phyloP scores from a whole-genome alignment of 2,113 vertebrate genomes.

The Ancistrus triradiatus region DNA sequence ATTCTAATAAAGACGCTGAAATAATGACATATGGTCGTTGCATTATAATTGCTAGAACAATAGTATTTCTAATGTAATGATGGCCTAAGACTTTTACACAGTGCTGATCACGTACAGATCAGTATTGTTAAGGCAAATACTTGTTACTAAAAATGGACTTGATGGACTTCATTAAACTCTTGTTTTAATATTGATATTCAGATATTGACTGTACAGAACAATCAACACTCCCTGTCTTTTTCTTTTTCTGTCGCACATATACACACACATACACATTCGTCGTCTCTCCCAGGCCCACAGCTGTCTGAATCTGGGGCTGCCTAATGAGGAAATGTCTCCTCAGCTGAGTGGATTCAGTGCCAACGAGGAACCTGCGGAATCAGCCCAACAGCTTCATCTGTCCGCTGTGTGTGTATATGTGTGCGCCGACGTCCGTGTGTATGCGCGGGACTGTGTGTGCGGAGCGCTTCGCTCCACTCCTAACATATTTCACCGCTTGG shows the following conservation, averaged over 20 bases:
- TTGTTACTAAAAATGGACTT: too few relatives aligned
- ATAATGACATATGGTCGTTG: too few relatives aligned
- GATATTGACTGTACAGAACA: not conserved
- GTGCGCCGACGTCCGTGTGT: slow-evolving; percentile 41
- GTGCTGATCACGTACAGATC: too few relatives aligned
- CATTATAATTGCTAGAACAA: too few relatives aligned
- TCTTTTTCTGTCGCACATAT: slow-evolving; percentile 39
- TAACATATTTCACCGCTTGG: slow-evolving; percentile 64
- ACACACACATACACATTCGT: slow-evolving; percentile 43
- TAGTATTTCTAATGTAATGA: too few relatives aligned
- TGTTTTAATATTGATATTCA: not conserved
- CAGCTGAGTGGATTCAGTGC: slow-evolving; percentile 69
- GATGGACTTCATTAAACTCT: too few relatives aligned
- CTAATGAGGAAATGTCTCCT: slow-evolving; percentile 74
- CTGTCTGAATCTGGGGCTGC: slow-evolving; percentile 65
- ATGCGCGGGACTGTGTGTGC: slow-evolving; percentile 36
- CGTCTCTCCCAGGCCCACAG: slow-evolving; percentile 59
- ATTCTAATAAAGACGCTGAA: too few relatives aligned
- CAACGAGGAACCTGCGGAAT: slow-evolving; percentile 69
- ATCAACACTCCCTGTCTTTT: slow-evolving; percentile 29
- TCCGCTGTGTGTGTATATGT: slow-evolving; percentile 44
- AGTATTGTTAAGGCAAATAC: too few relatives aligned
- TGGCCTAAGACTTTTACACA: too few relatives aligned
- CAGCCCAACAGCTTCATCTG: slow-evolving; percentile 70
- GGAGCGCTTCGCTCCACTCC: slow-evolving; percentile 48